phyloP scores from a whole-genome alignment of 1,140 invertebrate genomes.

The Drosophila ficusphila region DNA sequence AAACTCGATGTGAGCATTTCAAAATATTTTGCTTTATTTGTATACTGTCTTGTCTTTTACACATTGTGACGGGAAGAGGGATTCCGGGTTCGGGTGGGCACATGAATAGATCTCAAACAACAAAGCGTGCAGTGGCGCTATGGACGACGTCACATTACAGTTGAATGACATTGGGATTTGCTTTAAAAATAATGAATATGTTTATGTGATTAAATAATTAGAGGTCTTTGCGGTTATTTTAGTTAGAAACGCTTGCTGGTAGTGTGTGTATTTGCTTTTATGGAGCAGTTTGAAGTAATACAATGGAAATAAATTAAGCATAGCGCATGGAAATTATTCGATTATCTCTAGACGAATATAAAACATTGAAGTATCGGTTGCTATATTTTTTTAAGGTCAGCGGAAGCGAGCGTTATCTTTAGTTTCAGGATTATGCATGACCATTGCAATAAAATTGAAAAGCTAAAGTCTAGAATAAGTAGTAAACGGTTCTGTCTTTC shows the following conservation, averaged over 20 bases:
- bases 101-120: slow-evolving; percentile 40
- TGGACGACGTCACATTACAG: slow-evolving; percentile 44
- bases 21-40: slow-evolving; percentile 41
- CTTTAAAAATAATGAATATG: slow-evolving; percentile 56
- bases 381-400: slow-evolving; percentile 7
- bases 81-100: slow-evolving; percentile 15
- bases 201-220: slow-evolving; percentile 67
- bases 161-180: slow-evolving; percentile 41
- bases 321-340: slow-evolving; percentile 55
- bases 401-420: slow-evolving; percentile 31
- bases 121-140: slow-evolving; percentile 44
- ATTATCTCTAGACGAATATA: slow-evolving; percentile 53
- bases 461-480: slow-evolving; percentile 1
- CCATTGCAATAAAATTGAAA: slow-evolving; percentile 6
- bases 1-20: slow-evolving; percentile 9
- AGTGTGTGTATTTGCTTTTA: slow-evolving; percentile 3
- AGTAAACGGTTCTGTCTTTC: slow-evolving; percentile 2
- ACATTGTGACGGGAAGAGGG: slow-evolving; percentile 10
- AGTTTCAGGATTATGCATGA: neutral
- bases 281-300: slow-evolving; percentile 36
- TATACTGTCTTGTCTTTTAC: slow-evolving; percentile 47
- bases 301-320: slow-evolving; percentile 53
- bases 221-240: slow-evolving; percentile 73
- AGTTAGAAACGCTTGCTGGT: slow-evolving; percentile 36
- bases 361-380: slow-evolving; percentile 21